These are phyloP conservation scores for Muntiacus muntjak DNA, from an alignment of 2,113 vertebrate genomes.

Conservation along the genomic window DNA sequence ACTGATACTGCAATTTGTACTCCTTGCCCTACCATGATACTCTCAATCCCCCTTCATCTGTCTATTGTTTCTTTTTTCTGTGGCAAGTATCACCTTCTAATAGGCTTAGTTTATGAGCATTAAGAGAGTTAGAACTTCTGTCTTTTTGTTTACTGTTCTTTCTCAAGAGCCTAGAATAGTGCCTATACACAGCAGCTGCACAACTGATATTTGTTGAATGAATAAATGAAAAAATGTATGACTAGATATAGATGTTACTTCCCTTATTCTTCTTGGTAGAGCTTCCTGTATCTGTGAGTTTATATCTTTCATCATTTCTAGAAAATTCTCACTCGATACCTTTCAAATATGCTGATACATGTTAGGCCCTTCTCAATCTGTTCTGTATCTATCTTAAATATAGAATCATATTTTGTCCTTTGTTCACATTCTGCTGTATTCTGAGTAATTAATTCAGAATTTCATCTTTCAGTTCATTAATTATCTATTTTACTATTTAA, in stretches of 20 bases:
- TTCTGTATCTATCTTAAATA: background rate
- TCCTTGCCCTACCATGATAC: background rate
- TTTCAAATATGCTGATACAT: background rate
- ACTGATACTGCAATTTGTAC: background rate
- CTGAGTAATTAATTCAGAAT: background rate
- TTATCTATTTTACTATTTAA: background rate
- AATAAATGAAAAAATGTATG: background rate
- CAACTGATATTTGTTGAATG: background rate
- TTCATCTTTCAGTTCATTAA: background rate
- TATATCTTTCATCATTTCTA: background rate
- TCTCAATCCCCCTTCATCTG: background rate
- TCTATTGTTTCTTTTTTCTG: background rate
- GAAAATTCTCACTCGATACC: background rate
- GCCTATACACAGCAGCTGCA: background rate
- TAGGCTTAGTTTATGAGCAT: background rate
- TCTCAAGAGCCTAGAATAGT: background rate
- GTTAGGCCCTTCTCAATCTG: background rate
- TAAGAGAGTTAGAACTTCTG: background rate
- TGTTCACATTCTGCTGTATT: background rate
- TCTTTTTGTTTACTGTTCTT: background rate
- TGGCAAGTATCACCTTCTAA: background rate
- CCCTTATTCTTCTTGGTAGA: background rate
- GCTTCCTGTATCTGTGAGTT: background rate
- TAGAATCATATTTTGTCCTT: background rate
- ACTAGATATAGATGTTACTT: background rate